A percentile compares a stretch with the other conserved stretches of the same genome.
Evolutionary conservation across 2,797 vertebrate species (phyloP).

Genomic region (Orientallactaga sibirica): DNA sequence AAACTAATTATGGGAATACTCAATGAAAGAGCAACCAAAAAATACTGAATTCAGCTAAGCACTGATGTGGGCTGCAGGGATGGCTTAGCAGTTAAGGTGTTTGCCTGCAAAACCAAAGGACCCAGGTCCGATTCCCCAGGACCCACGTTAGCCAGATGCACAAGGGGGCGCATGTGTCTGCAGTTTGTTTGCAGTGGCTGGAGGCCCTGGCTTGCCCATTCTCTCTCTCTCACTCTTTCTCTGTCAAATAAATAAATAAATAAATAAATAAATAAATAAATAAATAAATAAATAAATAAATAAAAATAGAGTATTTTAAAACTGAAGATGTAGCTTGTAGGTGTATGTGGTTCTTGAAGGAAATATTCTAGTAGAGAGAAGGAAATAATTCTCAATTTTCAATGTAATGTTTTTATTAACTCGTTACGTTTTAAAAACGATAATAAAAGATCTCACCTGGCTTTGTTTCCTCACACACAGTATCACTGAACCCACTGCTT

Average conservation of each 20-base stretch:
- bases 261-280: no score
- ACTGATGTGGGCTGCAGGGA: no score
- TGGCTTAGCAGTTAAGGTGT: no score
- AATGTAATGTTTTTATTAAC: neutral
- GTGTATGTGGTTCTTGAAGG: neutral
- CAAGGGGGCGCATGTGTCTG: no score
- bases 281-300: no score
- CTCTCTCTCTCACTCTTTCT: no score
- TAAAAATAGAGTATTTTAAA: neutral
- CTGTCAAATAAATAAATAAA: no score
- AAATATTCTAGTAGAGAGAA: neutral
- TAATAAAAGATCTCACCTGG: conserved; percentile 63
- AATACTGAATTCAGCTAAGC: neutral
- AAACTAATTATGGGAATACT: neutral
- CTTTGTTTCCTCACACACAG: conserved; percentile 79
- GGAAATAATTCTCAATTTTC: neutral
- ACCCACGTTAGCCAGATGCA: no score
- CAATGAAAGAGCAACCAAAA: neutral
- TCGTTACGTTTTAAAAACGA: neutral
- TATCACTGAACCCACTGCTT: conserved; percentile 78
- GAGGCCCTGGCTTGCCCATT: no score
- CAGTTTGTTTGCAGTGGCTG: no score
- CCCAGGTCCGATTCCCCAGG: no score
- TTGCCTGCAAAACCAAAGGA: no score
- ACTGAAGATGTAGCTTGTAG: neutral